phyloP scores from a whole-genome alignment of 2,113 vertebrate species.

The Scomber colias region DNA sequence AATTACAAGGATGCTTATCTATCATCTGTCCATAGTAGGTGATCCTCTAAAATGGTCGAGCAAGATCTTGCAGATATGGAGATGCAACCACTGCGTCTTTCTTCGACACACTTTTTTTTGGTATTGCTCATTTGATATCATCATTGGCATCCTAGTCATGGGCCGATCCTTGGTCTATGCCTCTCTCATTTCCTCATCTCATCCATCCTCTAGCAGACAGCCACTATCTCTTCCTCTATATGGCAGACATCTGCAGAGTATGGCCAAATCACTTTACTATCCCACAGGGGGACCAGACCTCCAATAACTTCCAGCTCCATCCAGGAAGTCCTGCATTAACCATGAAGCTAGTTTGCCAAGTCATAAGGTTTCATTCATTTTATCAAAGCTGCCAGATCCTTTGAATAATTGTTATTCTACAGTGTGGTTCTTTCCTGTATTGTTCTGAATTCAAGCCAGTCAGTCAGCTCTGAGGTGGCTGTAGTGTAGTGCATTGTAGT shows the following conservation, averaged over 20 bases:
- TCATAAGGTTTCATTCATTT: constrained; percentile 69
- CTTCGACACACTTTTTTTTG: constrained; percentile 25
- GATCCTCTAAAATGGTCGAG: constrained; percentile 24
- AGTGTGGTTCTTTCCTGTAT: constrained; percentile 60
- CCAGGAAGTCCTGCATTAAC: constrained; percentile 76
- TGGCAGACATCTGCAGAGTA: constrained; percentile 51
- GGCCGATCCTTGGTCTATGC: constrained; percentile 42
- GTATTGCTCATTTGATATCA: constrained; percentile 35
- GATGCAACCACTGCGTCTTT: constrained; percentile 11
- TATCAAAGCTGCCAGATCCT: constrained; percentile 70
- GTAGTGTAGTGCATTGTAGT: constrained; percentile 41
- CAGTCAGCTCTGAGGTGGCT: constrained; percentile 31
- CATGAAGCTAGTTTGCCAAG: constrained; percentile 72
- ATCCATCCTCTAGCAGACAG: constrained; percentile 75
- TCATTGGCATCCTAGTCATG: constrained; percentile 48
- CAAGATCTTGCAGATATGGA: constrained; percentile 25
- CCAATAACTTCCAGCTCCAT: constrained; percentile 65
- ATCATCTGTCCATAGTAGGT: constrained; percentile 57
- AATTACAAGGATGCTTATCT: constrained; percentile 66
- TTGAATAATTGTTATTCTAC: constrained; percentile 69
- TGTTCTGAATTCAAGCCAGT: constrained; percentile 62
- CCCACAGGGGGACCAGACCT: constrained; percentile 48
- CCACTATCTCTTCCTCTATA: constrained; percentile 61
- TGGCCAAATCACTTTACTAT: constrained; percentile 68
- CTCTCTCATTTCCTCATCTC: constrained; percentile 78